Conservation (phyloP, 2,113 vertebrate species). For the Climacteris rufus region DNA sequence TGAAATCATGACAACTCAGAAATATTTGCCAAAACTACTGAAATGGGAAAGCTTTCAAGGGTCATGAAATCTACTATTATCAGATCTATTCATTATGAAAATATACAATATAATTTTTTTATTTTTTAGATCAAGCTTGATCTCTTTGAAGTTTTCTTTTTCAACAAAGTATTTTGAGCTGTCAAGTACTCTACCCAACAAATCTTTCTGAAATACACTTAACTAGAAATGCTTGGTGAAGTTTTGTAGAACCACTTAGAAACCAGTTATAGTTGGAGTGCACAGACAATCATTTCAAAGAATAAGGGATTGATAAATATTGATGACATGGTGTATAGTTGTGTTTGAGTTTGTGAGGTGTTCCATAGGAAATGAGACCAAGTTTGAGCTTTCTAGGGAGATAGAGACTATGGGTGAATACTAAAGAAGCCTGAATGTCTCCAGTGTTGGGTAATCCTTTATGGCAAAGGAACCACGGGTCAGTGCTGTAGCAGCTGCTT, state of each 20-base stretch:
- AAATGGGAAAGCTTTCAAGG: not conserved
- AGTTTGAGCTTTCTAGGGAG: not conserved
- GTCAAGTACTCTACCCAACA: not conserved
- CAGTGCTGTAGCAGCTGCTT: not conserved
- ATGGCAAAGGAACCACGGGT: not conserved
- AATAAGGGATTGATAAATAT: not conserved
- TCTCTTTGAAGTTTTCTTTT: not conserved
- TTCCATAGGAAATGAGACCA: not conserved
- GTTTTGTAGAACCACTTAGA: not conserved
- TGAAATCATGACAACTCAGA: not conserved
- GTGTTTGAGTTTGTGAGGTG: not conserved
- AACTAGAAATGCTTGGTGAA: not conserved
- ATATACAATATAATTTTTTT: not conserved
- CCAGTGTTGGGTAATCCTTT: not conserved
- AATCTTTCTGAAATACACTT: not conserved
- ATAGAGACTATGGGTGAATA: not conserved
- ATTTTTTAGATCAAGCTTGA: not conserved
- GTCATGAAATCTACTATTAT: not conserved
- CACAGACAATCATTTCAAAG: not conserved
- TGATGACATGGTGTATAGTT: not conserved
- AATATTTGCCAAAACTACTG: not conserved
- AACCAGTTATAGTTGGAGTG: not conserved
- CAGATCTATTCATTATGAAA: not conserved
- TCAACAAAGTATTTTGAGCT: not conserved
- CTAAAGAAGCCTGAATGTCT: not conserved